Conservation (phyloP, 2,888 invertebrate genomes). For the Drosophila meridiana region DNA sequence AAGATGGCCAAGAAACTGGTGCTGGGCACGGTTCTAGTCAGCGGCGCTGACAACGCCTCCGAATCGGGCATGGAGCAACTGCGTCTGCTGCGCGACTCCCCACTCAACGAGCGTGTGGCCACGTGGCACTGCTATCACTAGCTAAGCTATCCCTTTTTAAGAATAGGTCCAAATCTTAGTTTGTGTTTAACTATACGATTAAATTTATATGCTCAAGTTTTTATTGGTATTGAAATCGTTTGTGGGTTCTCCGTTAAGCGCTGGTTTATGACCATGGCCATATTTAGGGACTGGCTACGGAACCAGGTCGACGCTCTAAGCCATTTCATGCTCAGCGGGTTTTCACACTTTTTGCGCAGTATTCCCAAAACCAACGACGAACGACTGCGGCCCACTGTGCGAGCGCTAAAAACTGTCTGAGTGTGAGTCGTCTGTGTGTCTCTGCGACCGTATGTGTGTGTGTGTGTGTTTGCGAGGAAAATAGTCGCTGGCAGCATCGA, state of each 20-base stretch:
- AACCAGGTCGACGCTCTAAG: constrained; percentile 25
- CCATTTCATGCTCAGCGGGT: constrained; percentile 44
- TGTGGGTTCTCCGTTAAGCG: constrained; percentile 34
- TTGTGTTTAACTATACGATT: constrained; percentile 18
- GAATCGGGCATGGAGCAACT: constrained; percentile 81
- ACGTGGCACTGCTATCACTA: constrained; percentile 84
- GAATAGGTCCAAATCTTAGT: constrained; percentile 17
- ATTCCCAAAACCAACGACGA: constrained; percentile 22
- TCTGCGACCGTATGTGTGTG: not conserved
- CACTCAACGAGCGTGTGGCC: constrained; percentile 78
- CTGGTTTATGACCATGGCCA: constrained; percentile 38
- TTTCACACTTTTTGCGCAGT: constrained; percentile 39
- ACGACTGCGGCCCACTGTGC: constrained; percentile 60
- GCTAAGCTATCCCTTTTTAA: not conserved
- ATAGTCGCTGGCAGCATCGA: constrained; percentile 52
- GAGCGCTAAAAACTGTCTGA: constrained; percentile 25
- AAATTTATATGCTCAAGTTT: constrained; percentile 28
- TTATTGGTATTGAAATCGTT: constrained; percentile 8
- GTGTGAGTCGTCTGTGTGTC: constrained; percentile 1
- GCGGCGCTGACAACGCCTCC: constrained; percentile 51
- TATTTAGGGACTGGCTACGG: constrained; percentile 33
- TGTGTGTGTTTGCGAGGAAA: constrained; percentile 54
- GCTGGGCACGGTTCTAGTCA: constrained; percentile 82
- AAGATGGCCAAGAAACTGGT: constrained; percentile 84
- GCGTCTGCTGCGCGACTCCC: constrained; percentile 69